Conservation (phyloP, 2,888 invertebrate genomes). For the Orthosia cruda region DNA sequence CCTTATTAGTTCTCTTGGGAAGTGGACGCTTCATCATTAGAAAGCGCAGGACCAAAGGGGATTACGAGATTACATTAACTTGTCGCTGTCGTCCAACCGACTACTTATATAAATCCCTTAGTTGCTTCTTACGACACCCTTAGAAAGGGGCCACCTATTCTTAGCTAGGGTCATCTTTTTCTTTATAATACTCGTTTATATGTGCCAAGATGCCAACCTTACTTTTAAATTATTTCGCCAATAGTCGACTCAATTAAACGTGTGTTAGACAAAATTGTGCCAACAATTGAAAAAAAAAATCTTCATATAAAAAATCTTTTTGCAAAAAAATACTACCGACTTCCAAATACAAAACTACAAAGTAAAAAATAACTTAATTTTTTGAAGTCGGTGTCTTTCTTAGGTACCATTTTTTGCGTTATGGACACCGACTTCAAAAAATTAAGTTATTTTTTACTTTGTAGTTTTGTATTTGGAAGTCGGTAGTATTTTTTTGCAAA, state of each 20-base stretch:
- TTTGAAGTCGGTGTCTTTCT: too few relatives aligned
- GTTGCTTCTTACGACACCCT: slow-evolving; percentile 50
- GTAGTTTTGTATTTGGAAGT: too few relatives aligned
- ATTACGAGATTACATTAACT: slow-evolving; percentile 59
- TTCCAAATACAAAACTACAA: too few relatives aligned
- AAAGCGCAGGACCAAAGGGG: slow-evolving; percentile 44
- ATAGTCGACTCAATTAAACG: not conserved
- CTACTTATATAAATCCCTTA: slow-evolving; percentile 59
- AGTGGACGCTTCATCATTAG: slow-evolving; percentile 48
- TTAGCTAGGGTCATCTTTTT: slow-evolving; percentile 1
- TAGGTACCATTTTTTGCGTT: too few relatives aligned
- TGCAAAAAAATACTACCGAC: too few relatives aligned
- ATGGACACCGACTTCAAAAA: too few relatives aligned
- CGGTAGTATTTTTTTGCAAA: too few relatives aligned
- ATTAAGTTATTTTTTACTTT: too few relatives aligned
- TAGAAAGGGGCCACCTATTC: slow-evolving; percentile 18
- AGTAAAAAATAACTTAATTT: too few relatives aligned
- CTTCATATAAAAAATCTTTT: not conserved
- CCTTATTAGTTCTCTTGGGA: slow-evolving; percentile 38
- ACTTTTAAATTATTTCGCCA: too few relatives aligned
- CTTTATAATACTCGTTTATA: too few relatives aligned
- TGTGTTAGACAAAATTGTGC: not conserved
- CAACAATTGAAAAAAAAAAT: not conserved
- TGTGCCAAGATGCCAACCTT: too few relatives aligned
- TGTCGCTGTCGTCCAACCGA: slow-evolving; percentile 42